Conservation (phyloP, 2,797 vertebrate species). For the Carcharodon carcharias region DNA sequence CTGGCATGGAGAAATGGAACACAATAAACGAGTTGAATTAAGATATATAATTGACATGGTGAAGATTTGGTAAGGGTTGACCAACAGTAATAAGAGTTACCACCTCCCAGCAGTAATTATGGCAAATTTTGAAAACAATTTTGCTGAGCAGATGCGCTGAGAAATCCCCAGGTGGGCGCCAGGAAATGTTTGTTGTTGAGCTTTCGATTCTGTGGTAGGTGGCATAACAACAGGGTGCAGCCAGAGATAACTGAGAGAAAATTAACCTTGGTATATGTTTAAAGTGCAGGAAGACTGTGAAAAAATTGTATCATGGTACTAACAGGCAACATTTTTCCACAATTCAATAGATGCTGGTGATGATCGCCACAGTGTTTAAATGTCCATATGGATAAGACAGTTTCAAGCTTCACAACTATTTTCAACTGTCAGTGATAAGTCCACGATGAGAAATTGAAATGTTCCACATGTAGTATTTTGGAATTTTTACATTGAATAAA, state of each 20-base stretch:
- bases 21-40: not conserved
- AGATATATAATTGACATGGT: not conserved
- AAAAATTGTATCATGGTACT: not conserved
- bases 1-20: not conserved
- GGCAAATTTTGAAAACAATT: not conserved
- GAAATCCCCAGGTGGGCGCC: not conserved
- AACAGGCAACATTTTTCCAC: not conserved
- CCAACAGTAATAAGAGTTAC: not conserved
- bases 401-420: not conserved
- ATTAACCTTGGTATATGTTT: not conserved
- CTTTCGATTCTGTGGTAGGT: not conserved
- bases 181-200: not conserved
- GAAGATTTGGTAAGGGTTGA: too few species aligned
- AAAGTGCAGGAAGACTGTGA: not conserved
- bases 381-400: not conserved
- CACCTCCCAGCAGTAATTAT: not conserved
- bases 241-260: not conserved
- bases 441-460: not conserved
- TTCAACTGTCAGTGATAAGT: not conserved
- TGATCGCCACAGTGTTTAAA: not conserved
- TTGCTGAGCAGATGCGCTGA: not conserved
- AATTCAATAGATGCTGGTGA: not conserved
- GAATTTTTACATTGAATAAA: not conserved
- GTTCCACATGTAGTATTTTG: not conserved
- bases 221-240: not conserved